A percentile compares a stretch with the other conserved stretches of the same genome.
Conservation (phyloP, 2,113 vertebrate genomes). For the Cranoglanis bouderius region DNA sequence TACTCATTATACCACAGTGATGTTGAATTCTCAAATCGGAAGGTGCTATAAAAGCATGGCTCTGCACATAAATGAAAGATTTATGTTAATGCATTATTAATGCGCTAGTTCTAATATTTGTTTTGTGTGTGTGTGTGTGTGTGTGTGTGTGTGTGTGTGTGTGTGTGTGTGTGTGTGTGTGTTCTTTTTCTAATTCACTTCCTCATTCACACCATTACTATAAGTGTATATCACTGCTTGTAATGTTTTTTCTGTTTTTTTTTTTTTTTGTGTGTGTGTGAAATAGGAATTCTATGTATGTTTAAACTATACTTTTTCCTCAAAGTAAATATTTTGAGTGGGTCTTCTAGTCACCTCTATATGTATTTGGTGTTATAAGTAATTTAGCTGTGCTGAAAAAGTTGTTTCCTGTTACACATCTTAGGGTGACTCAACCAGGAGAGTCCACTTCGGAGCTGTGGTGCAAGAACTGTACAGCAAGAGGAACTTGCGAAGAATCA, state of each 20-base stretch:
- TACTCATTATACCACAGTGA: background rate
- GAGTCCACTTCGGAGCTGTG: slow-evolving; percentile 41
- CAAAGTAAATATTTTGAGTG: background rate
- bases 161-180: no score
- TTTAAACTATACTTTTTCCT: background rate
- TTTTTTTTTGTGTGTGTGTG: no score
- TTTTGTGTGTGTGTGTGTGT: no score
- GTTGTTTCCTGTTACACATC: slow-evolving; percentile 14
- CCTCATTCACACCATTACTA: background rate
- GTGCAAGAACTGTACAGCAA: slow-evolving; percentile 51
- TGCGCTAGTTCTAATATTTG: background rate
- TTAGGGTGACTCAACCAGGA: slow-evolving; percentile 22
- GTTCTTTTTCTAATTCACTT: background rate
- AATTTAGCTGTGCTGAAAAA: background rate
- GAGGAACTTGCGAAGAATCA: slow-evolving; percentile 44
- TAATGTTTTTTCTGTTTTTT: background rate
- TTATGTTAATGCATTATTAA: background rate
- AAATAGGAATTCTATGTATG: background rate
- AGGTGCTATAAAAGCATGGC: background rate
- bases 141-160: no score
- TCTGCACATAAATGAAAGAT: background rate
- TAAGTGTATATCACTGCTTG: background rate
- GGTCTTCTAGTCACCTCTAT: background rate
- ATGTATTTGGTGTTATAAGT: background rate
- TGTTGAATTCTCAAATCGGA: background rate